Evolutionary conservation across 1,140 invertebrate species (phyloP).

Genomic region (Cotesia glomerata): DNA sequence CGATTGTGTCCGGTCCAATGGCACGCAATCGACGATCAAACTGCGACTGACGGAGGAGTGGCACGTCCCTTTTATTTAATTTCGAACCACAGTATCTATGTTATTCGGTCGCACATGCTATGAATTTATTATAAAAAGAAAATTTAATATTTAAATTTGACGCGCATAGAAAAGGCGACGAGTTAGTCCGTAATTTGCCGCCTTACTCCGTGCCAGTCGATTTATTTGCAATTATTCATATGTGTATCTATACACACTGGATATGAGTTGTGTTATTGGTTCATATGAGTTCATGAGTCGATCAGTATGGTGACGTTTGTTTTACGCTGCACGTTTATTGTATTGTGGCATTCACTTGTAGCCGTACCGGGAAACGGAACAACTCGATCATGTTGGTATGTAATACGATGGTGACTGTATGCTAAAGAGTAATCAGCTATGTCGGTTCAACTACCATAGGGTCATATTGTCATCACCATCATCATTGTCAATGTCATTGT

Average conservation of each 20-base stretch:
- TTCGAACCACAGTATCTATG: slow-evolving; percentile 59
- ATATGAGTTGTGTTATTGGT: too few species aligned
- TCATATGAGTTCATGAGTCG: too few species aligned
- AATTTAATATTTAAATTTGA: background rate
- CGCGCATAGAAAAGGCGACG: background rate
- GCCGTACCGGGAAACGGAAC: slow-evolving; percentile 31
- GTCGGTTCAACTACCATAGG: too few species aligned
- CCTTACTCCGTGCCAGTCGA: too few species aligned
- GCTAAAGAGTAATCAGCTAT: slow-evolving; percentile 1
- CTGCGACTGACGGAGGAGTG: slow-evolving; percentile 62
- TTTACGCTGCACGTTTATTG: slow-evolving; percentile 7
- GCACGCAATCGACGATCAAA: slow-evolving; percentile 60
- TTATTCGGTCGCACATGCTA: slow-evolving; percentile 63
- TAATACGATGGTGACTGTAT: slow-evolving; percentile 17
- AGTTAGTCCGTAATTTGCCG: too few species aligned
- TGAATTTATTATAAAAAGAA: slow-evolving; percentile 59
- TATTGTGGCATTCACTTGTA: slow-evolving; percentile 6
- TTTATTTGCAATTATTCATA: too few species aligned
- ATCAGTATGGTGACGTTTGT: background rate
- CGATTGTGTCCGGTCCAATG: slow-evolving; percentile 31
- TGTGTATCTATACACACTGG: too few species aligned
- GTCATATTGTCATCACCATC: too few species aligned
- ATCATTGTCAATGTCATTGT: too few species aligned
- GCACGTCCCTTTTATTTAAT: slow-evolving; percentile 64
- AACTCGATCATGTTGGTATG: slow-evolving; percentile 35